A percentile compares a stretch with the other conserved stretches of the same genome.
These are phyloP conservation scores for Craterocephalus amniculus DNA, from an alignment of 2,797 vertebrate species.

Conservation along the genomic window DNA sequence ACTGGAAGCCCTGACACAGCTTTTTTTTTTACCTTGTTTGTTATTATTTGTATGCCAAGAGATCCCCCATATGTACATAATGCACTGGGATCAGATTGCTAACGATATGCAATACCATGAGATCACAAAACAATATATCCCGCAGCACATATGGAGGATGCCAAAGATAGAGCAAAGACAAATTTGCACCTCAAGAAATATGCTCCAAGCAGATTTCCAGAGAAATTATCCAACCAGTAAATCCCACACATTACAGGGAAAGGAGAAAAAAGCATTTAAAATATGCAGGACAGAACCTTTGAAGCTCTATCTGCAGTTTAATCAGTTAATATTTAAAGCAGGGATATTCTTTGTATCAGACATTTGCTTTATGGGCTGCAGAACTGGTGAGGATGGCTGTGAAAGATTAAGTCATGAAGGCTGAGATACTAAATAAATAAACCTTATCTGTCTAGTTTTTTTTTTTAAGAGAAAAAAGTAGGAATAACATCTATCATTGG, in stretches of 20 bases:
- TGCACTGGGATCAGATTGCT: not conserved
- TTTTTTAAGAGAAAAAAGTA: conserved; percentile 29
- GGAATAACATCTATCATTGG: conserved; percentile 58
- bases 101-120: not conserved
- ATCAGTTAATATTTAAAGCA: conserved; percentile 81
- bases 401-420: conserved; percentile 30
- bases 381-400: conserved; percentile 16
- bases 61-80: not conserved
- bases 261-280: conserved; percentile 56
- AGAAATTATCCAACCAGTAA: conserved; percentile 46
- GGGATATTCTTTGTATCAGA: conserved; percentile 70
- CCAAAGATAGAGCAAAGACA: conserved; percentile 34
- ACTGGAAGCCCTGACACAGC: no score
- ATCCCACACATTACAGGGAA: conserved; percentile 62
- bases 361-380: conserved; percentile 54
- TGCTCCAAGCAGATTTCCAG: conserved; percentile 49
- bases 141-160: conserved; percentile 1
- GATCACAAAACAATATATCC: not conserved
- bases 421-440: conserved; percentile 34
- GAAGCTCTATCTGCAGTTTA: conserved; percentile 75
- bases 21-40: not conserved
- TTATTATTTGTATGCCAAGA: no score
- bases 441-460: conserved; percentile 50
- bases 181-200: conserved; percentile 36
- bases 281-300: conserved; percentile 76